Conservation (phyloP, 2,888 invertebrate genomes). For the Philereme vetulata region DNA sequence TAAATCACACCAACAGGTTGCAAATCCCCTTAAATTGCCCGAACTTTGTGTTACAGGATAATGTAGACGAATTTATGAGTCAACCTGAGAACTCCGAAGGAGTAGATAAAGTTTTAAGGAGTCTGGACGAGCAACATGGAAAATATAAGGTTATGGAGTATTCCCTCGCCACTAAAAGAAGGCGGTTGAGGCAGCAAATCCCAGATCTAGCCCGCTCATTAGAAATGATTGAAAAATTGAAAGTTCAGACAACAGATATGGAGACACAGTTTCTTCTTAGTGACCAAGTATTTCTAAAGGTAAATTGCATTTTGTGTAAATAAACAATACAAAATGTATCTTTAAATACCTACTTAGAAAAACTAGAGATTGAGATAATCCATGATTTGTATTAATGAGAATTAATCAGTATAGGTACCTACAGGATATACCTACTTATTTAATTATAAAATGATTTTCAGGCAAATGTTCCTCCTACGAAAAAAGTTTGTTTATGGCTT, state of each 20-base stretch:
- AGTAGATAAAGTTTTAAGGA: slow-evolving; percentile 93
- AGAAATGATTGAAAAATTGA: slow-evolving; percentile 95
- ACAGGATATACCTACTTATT: no score
- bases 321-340: neutral
- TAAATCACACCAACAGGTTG: neutral
- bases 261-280: slow-evolving; percentile 96
- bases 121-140: slow-evolving; percentile 95
- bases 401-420: no score
- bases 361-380: no score
- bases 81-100: slow-evolving; percentile 91
- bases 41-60: slow-evolving; percentile 86
- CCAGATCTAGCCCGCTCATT: slow-evolving; percentile 97
- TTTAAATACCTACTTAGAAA: no score
- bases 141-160: slow-evolving; percentile 99
- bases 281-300: slow-evolving; percentile 93
- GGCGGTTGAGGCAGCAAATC: slow-evolving; percentile 94
- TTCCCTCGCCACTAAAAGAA: slow-evolving; percentile 93
- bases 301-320: neutral
- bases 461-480: slow-evolving; percentile 94
- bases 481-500: slow-evolving; percentile 93
- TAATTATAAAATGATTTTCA: slow-evolving; percentile 57
- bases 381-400: neutral
- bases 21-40: neutral
- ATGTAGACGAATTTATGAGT: slow-evolving; percentile 97
- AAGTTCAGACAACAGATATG: slow-evolving; percentile 90